Evolutionary conservation across 2,797 vertebrate genomes (phyloP).

Genomic region (Hyperoplus immaculatus): DNA sequence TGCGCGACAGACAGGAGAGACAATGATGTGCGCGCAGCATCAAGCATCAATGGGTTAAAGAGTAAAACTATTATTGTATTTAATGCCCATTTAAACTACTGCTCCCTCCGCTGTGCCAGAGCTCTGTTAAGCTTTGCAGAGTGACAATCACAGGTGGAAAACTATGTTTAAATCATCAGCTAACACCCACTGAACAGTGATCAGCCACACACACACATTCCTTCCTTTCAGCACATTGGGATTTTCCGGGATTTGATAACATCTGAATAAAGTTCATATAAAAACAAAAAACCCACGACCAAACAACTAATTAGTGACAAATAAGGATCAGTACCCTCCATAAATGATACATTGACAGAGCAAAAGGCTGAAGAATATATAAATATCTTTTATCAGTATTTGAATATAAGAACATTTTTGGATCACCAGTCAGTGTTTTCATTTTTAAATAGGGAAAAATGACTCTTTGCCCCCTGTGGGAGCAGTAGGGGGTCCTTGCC

Average conservation of each 20-base stretch:
- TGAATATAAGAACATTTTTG: conserved; percentile 2
- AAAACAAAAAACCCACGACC: not conserved
- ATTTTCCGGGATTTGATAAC: not conserved
- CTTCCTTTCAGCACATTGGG: not conserved
- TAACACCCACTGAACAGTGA: conserved; percentile 24
- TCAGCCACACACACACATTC: not conserved
- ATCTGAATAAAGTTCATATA: conserved; percentile 8
- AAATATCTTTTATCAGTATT: not conserved
- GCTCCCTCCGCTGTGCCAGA: not conserved
- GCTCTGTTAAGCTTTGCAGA: not conserved
- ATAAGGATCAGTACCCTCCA: not conserved
- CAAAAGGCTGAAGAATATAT: conserved; percentile 35
- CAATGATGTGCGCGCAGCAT: too few relatives aligned
- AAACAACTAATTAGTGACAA: conserved; percentile 3
- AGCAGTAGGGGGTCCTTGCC: not conserved
- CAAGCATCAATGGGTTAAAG: too few relatives aligned
- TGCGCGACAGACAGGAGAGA: too few relatives aligned
- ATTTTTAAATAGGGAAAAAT: not conserved
- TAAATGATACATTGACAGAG: not conserved
- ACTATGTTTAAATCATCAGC: conserved; percentile 30
- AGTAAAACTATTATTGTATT: too few relatives aligned
- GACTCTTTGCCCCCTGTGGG: not conserved
- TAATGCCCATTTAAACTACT: not conserved
- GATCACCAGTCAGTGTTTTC: not conserved
- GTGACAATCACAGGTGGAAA: not conserved